Evolutionary conservation across 2,888 invertebrate species (phyloP), one percentile per base, ranked within the genome.

Genomic region (Trachelus iudaicus): DNA sequence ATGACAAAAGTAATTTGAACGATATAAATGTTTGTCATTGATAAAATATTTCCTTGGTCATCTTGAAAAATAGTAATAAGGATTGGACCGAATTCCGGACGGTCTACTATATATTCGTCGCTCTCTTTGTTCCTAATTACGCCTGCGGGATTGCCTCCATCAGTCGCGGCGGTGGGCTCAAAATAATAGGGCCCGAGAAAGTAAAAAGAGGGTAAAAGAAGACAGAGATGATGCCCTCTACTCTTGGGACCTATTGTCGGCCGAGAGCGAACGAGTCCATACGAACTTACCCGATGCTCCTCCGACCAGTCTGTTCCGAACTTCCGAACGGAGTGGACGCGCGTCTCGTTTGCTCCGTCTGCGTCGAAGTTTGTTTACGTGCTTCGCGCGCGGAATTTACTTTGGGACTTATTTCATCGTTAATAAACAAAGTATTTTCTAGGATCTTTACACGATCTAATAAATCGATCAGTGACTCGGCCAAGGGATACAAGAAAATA

Each of bases 101-200:
- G 69, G 37, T 34, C n/a, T 81, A 75, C 73, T 82, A 35, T 79
- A 34, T 56, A 34, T 56, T 76, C 73, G 76, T 68, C 73, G 74
- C 40, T 78, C 73, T 80, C 83, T 85, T 87, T 85, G 84, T 85
- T 83, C 83, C 83, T 86, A 87, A 87, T 87, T 87, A 86, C 81
- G 84, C 77, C 83, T 82, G 81, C 81, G 81, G 82, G 82, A 83
- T 84, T 83, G 82, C 83, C 82, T 80, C 83, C 83, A 83, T 84
- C 82, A 83, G 74, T 80, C 79, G 80, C 81, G 83, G 85, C 86
- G 82, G 85, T 83, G 79, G 84, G 83, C 77, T 82, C 81, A 79
- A 87, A 87, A 87, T 87, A 86, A 88, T 86, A 87, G 87, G 84
- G 82, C 83, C 84, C 81, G 76, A 75, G 75, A 81, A 80, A 80